phyloP scores from a whole-genome alignment of 2,888 invertebrate species.

The Pandemis heparana region DNA sequence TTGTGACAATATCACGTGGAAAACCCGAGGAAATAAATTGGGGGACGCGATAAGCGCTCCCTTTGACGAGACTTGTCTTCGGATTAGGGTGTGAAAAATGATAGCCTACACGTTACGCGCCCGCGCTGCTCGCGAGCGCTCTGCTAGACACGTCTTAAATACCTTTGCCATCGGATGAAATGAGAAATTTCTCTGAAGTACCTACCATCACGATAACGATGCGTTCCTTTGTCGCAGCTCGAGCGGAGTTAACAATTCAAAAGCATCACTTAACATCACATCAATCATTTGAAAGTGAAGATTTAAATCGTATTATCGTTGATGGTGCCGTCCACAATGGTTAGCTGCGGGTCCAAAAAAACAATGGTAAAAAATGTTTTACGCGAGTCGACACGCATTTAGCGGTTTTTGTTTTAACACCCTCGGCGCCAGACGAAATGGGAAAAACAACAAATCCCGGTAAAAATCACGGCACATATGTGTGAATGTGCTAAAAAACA shows the following conservation, averaged over 20 bases:
- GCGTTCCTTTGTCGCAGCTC: slow-evolving; percentile 18
- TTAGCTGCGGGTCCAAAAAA: slow-evolving; percentile 27
- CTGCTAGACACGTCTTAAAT: slow-evolving; percentile 57
- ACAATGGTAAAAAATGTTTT: slow-evolving; percentile 37
- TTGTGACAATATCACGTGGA: slow-evolving; percentile 71
- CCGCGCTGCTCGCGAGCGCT: slow-evolving; percentile 59
- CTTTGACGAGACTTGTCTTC: slow-evolving; percentile 82
- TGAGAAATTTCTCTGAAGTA: slow-evolving; percentile 26
- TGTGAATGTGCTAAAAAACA: slow-evolving; percentile 33
- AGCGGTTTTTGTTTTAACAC: slow-evolving; percentile 43
- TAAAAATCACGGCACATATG: slow-evolving; percentile 38
- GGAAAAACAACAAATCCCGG: slow-evolving; percentile 39
- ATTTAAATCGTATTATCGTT: slow-evolving; percentile 24
- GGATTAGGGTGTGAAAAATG: slow-evolving; percentile 84
- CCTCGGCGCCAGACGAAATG: slow-evolving; percentile 36
- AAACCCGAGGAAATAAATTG: slow-evolving; percentile 82
- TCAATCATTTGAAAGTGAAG: slow-evolving; percentile 38
- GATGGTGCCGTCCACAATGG: slow-evolving; percentile 30
- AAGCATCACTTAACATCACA: slow-evolving; percentile 22
- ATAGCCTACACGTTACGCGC: slow-evolving; percentile 66
- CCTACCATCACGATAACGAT: slow-evolving; percentile 28
- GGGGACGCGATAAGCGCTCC: slow-evolving; percentile 80
- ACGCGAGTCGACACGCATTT: slow-evolving; percentile 42
- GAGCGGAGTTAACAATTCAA: slow-evolving; percentile 22
- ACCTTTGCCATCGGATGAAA: slow-evolving; percentile 38